A percentile compares a stretch with the other conserved stretches of the same genome.
phyloP scores from a whole-genome alignment of 2,797 vertebrate genomes.

The Myotis daubentonii region DNA sequence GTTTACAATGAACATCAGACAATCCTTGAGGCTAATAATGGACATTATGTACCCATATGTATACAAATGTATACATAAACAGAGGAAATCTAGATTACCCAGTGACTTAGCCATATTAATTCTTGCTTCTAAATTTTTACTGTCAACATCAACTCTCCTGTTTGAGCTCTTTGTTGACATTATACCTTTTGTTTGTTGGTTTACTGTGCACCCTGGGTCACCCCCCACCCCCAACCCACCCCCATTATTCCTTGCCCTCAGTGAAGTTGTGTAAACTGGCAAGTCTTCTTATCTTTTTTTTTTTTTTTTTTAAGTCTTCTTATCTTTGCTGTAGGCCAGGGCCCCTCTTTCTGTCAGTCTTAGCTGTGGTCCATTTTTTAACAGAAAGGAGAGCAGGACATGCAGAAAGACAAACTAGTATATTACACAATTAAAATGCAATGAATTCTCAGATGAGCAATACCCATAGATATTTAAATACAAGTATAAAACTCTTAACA shows the following conservation, averaged over 20 bases:
- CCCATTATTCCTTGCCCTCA: constrained; percentile 11
- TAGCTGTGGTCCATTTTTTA: constrained; percentile 20
- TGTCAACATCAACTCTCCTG: not conserved
- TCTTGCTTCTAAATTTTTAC: constrained; percentile 44
- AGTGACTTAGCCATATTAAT: constrained; percentile 2
- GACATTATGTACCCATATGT: not conserved
- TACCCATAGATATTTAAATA: not conserved
- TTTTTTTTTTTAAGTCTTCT: too few species aligned
- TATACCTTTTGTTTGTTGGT: constrained; percentile 33
- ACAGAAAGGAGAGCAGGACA: not conserved
- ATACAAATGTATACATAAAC: constrained; percentile 24
- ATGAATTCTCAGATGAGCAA: constrained; percentile 38
- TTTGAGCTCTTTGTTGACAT: constrained; percentile 29
- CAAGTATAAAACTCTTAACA: constrained; percentile 6
- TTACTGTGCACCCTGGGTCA: not conserved
- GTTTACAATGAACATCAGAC: constrained; percentile 37
- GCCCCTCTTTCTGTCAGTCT: not conserved
- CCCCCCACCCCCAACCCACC: not conserved
- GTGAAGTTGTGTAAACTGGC: not conserved
- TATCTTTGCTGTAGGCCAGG: not conserved
- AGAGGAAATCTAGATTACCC: constrained; percentile 7
- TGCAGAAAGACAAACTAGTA: constrained; percentile 11
- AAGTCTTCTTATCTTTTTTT: not conserved
- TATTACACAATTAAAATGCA: not conserved
- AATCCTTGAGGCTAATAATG: not conserved